Evolutionary conservation across 2,888 invertebrate species (phyloP), one percentile per base, ranked within the genome.

Genomic region (Tipula confusa): DNA sequence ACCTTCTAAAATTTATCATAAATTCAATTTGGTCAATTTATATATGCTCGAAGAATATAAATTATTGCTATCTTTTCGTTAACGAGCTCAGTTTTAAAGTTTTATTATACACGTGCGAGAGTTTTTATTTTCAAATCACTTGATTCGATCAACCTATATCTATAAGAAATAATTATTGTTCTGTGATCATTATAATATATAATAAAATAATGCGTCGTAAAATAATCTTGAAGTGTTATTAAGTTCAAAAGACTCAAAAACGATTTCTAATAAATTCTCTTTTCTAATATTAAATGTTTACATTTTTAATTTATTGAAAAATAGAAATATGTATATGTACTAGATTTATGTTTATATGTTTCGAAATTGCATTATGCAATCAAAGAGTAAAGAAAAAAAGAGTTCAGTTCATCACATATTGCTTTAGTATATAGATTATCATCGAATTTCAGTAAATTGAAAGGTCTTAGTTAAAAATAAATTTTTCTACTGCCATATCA

Each of bases 281-380:
- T n/a, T 9, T 24, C 64, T 64, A 64, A 64, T 64, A 18, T 64
- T 64, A 64, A 9, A 64, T 64, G 64, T 64, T 64, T 64, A 64
- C 18, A 64, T 64, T 64, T 64, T 64, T 24, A 24, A 6, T 64
- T 64, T 64, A 64, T 64, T 64, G 64, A 9, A 64, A 64, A 64
- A 64, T 64, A 64, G 64, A 64, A 64, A 64, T 64, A 64, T 64
- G 18, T 64, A 24, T 64, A 64, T 64, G n/a, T n/a, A n/a, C n/a
- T n/a, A n/a, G n/a, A n/a, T 24, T 38, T 38, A 15, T 4, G 15
- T 15, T 6, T 15, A 43, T 43, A 15, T 43, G 43, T 15, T 43
- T 43, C 15, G 15, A 43, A 43, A 64, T 64, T 64, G 18, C 64
- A 64, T 64, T 64, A 38, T 38, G 38, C 33, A 36, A 36, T 15